phyloP scores from a whole-genome alignment of 2,797 vertebrate species.

The Philypnodon macrostomus region DNA sequence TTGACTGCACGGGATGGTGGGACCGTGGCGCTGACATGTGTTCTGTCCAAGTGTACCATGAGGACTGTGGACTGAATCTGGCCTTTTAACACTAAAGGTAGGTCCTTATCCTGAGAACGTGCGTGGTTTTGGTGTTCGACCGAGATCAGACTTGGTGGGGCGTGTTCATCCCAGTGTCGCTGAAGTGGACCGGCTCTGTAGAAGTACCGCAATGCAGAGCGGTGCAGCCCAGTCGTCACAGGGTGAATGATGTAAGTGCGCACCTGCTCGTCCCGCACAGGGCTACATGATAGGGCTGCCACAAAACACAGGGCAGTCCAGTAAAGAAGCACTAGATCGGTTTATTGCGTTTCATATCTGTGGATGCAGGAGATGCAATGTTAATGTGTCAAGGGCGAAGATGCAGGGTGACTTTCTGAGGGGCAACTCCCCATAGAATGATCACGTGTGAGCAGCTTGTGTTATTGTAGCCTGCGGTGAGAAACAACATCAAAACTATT shows the following conservation, averaged over 20 bases:
- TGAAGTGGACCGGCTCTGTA: conserved; percentile 45
- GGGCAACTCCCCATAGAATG: conserved; percentile 16
- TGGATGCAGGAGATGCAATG: conserved; percentile 39
- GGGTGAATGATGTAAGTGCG: conserved; percentile 53
- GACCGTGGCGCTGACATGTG: conserved; percentile 62
- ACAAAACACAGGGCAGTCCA: neutral
- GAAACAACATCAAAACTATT: too few relatives aligned
- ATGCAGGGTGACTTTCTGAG: conserved; percentile 2
- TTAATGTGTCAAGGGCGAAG: conserved; percentile 55
- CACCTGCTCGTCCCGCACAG: conserved; percentile 27
- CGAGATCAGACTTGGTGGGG: neutral
- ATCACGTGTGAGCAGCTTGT: conserved; percentile 1
- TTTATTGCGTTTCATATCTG: conserved; percentile 5
- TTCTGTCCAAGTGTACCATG: conserved; percentile 57
- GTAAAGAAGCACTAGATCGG: neutral
- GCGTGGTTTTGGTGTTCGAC: conserved; percentile 3
- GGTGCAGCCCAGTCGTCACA: conserved; percentile 49
- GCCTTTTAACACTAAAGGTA: conserved; percentile 62
- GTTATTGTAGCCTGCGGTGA: too few relatives aligned
- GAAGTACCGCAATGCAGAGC: conserved; percentile 82
- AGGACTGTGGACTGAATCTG: conserved; percentile 32
- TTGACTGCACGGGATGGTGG: conserved; percentile 51
- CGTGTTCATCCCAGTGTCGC: conserved; percentile 2
- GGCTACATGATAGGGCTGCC: neutral
- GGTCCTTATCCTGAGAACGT: conserved; percentile 19